Evolutionary conservation across 2,113 vertebrate species (phyloP).

Genomic region (Sapajus apella): DNA sequence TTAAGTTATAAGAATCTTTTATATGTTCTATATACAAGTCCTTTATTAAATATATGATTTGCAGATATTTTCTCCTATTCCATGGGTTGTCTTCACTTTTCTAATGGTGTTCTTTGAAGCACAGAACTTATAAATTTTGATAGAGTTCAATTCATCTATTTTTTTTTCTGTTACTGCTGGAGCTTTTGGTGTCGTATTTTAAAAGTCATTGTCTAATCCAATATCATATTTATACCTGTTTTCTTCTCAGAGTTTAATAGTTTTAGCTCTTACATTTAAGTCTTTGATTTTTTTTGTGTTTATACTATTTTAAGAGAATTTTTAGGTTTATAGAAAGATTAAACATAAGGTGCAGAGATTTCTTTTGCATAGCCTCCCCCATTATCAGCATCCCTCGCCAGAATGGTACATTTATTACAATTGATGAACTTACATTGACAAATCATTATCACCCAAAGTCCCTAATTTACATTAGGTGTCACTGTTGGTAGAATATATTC

Average conservation of each 20-base stretch:
- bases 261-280: background rate
- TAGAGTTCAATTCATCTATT: background rate
- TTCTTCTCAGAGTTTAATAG: constrained; percentile 4
- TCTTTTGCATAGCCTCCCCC: background rate
- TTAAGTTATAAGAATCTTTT: background rate
- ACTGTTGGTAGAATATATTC: background rate
- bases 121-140: constrained; percentile 16
- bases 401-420: background rate
- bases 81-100: background rate
- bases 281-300: background rate
- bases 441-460: background rate
- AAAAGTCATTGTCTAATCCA: background rate
- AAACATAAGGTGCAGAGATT: background rate
- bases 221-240: background rate
- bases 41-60: background rate
- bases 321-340: background rate
- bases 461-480: background rate
- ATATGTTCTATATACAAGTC: background rate
- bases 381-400: background rate
- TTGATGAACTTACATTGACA: background rate
- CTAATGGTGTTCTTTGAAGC: constrained; percentile 39
- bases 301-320: background rate
- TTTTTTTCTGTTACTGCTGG: constrained; percentile 34
- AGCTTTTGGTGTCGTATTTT: constrained; percentile 33
- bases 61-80: background rate